Evolutionary conservation across 2,797 vertebrate species (phyloP), one percentile per base, ranked within the genome.

Genomic region (Notamacropus eugenii): DNA sequence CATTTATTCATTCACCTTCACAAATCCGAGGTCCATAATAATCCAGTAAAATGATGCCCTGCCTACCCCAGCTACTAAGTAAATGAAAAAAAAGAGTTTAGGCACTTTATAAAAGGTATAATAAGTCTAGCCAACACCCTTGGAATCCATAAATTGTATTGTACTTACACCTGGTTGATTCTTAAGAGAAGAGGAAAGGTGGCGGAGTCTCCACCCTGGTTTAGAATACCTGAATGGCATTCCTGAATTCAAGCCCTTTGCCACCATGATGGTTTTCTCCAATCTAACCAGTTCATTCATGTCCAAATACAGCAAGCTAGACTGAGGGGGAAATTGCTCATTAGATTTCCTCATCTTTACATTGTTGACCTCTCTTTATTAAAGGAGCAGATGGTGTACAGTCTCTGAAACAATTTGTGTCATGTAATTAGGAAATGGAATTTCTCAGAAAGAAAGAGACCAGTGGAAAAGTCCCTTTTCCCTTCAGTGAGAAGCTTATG

Each of bases 391-490:
- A 96, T n/a, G 92, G 94, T 40, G 95, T 92, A 96, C 95, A 93
- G 94, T 91, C 31, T 95, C 95, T 34, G 91, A 93, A 97, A 98
- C 95, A 97, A 98, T 93, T 13, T 94, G 58, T 52, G 82, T 57
- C 95, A 54, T 93, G 91, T 74, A 94, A 91, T 95, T 94, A 95
- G 96, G 97, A 97, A 98, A 92, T 55, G 54, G 93, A 97, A 96
- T 0, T 94, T 93, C 96, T 98, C 93, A 96, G 96, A 92, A 91
- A 62, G 56, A 94, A 57, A 95, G 91, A 87, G 93, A 62, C 90
- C 93, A 94, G 93, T 96, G 97, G 96, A 91, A 98, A 97, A 97
- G 82, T 87, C 95, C 91, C 57, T 96, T 96, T 97, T 95, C 96
- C 91, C 96, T 54, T 56, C 90, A n/a, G 1, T 12, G 59, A 91